phyloP scores from a whole-genome alignment of 2,113 vertebrate genomes.

The Microcebus jonahi region DNA sequence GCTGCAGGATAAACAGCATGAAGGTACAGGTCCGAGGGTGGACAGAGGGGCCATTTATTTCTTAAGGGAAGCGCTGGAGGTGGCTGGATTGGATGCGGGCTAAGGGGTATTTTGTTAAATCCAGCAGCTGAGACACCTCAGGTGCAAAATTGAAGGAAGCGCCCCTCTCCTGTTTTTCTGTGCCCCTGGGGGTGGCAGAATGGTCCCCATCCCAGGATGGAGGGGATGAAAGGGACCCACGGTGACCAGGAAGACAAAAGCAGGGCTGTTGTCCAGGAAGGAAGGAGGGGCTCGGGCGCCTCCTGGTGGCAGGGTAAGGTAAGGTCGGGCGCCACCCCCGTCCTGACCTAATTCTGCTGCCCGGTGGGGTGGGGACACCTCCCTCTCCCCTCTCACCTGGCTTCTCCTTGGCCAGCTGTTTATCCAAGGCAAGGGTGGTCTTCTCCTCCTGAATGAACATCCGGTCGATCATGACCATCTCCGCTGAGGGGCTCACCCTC shows the following conservation, averaged over 20 bases:
- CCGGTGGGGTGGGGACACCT: fast-evolving
- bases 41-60: not conserved
- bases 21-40: too few relatives aligned
- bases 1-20: not conserved
- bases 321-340: fast-evolving
- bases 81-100: not conserved
- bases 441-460: constrained; percentile 99
- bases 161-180: not conserved
- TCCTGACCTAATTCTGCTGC: fast-evolving
- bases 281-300: not conserved
- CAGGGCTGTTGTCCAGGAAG: fast-evolving
- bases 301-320: not conserved
- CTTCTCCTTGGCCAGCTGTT: constrained; percentile 93
- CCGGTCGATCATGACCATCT: constrained; percentile 98
- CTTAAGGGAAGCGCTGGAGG: not conserved
- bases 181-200: not conserved
- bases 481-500: constrained; percentile 95
- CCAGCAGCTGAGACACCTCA: not conserved
- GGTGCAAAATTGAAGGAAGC: not conserved
- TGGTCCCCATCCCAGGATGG: not conserved
- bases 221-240: not conserved
- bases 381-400: constrained; percentile 85
- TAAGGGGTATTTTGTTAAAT: not conserved
- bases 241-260: too few relatives aligned
- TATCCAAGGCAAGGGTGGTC: constrained; percentile 90